These are phyloP conservation scores for Stichodactyla mertensii DNA, from an alignment of 64 coral and sea anemone genomes.

Conservation along the genomic window DNA sequence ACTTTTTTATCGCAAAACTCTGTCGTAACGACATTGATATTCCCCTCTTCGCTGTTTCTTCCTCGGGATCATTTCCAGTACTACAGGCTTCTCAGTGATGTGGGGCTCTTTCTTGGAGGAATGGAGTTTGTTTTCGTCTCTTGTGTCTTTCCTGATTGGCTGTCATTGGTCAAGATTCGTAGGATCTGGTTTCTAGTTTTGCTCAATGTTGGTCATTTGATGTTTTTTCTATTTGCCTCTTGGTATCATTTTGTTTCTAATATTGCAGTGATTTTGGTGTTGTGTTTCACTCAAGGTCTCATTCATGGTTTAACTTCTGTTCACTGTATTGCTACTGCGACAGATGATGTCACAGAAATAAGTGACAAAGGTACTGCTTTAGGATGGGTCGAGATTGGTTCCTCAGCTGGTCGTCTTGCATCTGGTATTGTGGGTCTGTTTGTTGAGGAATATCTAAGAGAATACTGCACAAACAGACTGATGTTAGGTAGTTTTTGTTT, in stretches of 20 bases:
- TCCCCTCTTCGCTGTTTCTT: constrained; percentile 25
- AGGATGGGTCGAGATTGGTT: constrained; percentile 3
- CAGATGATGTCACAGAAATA: background rate
- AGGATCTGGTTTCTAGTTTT: constrained; percentile 37
- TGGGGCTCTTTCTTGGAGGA: constrained; percentile 37
- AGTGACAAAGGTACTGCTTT: constrained; percentile 39
- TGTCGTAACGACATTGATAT: constrained; percentile 28
- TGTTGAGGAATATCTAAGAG: background rate
- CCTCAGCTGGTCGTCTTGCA: constrained; percentile 15
- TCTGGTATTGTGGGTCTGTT: constrained; percentile 27
- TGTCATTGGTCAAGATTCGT: background rate
- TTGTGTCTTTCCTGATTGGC: constrained; percentile 9
- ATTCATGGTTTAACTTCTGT: constrained; percentile 11
- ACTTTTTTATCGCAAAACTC: background rate
- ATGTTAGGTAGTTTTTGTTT: constrained; percentile 25
- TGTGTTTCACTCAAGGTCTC: constrained; percentile 38
- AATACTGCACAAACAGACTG: background rate
- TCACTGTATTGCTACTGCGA: background rate
- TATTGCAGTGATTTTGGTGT: constrained; percentile 5
- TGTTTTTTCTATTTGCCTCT: constrained; percentile 38
- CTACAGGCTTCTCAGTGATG: background rate
- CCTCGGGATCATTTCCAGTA: no score
- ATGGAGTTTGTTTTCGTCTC: constrained; percentile 27
- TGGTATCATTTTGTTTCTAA: constrained; percentile 33
- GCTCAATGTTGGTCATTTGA: constrained; percentile 4